Evolutionary conservation across 2,888 invertebrate species (phyloP), one percentile per base, ranked within the genome.

Genomic region (Caenorhabditis macrosperma): DNA sequence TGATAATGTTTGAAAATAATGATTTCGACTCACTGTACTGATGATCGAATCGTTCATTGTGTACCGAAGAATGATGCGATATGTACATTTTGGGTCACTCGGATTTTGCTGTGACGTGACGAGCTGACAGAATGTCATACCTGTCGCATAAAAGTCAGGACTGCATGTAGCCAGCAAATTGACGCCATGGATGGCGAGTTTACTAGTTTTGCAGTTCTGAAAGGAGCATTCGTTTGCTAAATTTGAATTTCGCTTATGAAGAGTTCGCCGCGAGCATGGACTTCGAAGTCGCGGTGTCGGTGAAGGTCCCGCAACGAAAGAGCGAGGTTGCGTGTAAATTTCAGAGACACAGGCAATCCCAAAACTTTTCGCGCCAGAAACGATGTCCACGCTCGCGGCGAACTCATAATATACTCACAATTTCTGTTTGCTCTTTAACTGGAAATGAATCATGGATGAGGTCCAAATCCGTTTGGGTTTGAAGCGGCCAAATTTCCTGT

Each of bases 61-160:
- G 22, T 64, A 74, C 41, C 74, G 64, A 48, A 74, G 33, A 4
- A 74, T 12, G 0, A 59, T n/a, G 6, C 41, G 20, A 7, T 30
- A 59, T 0, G 57, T 22, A 9, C n/a, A n/a, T 17, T 55, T 72
- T 0, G 46, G 10, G 10, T 30, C 28, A 1, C 28, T 15, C 5
- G 35, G 24, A 1, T 28, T 2, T 0, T 7, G 5, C 0, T 6
- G 0, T 5, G 61, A 41, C 17, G 28, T 28, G 30, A 1, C 20
- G 33, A 74, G 9, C 10, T 44, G 44, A n/a, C 20, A 4, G 17
- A n/a, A 74, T 1, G 24, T 9, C 41, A 55, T 48, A 6, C 74
- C 74, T 4, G 63, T 74, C 5, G 74, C 74, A 17, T 74, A 74
- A 12, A 74, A 74, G 9, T 59, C 74, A 0, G 74, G 74, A n/a